phyloP scores from a whole-genome alignment of 2,797 vertebrate species.

The Argyrosomus regius region DNA sequence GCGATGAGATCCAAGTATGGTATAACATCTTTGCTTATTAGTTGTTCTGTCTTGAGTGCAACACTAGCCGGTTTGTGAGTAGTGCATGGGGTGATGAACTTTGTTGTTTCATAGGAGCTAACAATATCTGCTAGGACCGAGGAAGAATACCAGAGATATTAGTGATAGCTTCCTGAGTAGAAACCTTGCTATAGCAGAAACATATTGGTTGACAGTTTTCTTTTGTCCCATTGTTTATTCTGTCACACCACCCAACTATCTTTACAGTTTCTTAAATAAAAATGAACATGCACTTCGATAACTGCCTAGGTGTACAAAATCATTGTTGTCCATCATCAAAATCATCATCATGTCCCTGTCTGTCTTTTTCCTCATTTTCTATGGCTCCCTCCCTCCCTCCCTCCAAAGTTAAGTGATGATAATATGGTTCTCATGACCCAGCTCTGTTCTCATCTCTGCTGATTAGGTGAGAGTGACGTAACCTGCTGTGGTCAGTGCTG shows the following conservation, averaged over 20 bases:
- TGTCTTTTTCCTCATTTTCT: not conserved
- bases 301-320: not conserved
- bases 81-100: too few relatives aligned
- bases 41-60: too few relatives aligned
- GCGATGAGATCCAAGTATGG: too few relatives aligned
- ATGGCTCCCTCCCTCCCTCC: not conserved
- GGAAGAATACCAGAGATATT: not conserved
- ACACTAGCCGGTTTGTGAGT: too few relatives aligned
- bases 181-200: not conserved
- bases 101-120: too few relatives aligned
- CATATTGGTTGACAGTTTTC: not conserved
- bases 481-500: slow-evolving; percentile 31
- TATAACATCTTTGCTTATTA: too few relatives aligned
- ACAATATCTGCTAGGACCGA: too few relatives aligned
- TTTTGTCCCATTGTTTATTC: not conserved
- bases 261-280: not conserved
- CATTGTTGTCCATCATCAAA: not conserved
- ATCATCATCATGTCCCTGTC: not conserved
- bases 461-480: slow-evolving; percentile 56
- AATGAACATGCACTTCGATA: not conserved
- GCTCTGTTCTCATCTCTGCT: slow-evolving; percentile 30
- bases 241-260: not conserved
- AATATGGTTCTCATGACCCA: slow-evolving; percentile 27
- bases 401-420: not conserved
- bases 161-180: not conserved